Conservation (phyloP, 35 echinoderm and acorn worm species). For the Chiridota heheva region DNA sequence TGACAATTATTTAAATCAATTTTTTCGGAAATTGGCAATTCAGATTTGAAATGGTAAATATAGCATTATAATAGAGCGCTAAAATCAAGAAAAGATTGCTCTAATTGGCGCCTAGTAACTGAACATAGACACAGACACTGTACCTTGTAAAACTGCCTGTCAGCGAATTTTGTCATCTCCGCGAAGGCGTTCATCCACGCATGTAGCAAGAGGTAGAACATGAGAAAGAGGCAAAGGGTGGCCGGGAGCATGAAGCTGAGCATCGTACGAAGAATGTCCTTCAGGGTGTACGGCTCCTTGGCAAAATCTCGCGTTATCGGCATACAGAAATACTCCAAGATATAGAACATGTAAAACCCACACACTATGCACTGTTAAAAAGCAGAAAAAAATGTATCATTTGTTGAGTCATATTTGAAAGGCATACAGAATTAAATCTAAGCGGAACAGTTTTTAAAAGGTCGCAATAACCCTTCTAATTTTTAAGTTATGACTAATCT, state of each 20-base stretch:
- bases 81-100: no score
- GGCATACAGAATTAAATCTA: background rate
- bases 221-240: constrained; percentile 61
- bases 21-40: no score
- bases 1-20: no score
- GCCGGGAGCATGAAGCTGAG: constrained; percentile 86
- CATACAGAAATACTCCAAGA: constrained; percentile 65
- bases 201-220: constrained; percentile 81
- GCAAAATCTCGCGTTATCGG: constrained; percentile 78
- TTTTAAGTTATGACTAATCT: no score
- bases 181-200: constrained; percentile 90
- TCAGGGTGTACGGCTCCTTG: constrained; percentile 65
- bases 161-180: constrained; percentile 94
- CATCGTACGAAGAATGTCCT: constrained; percentile 37
- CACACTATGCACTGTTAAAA: constrained; percentile 70
- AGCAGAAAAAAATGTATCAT: background rate
- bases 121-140: no score
- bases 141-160: constrained; percentile 97
- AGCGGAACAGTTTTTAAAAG: no score
- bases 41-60: no score
- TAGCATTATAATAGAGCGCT: no score
- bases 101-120: no score
- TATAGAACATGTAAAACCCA: constrained; percentile 82
- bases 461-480: no score
- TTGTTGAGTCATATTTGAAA: background rate